phyloP scores from a whole-genome alignment of 1,140 invertebrate genomes.

The Heterodera carotae region DNA sequence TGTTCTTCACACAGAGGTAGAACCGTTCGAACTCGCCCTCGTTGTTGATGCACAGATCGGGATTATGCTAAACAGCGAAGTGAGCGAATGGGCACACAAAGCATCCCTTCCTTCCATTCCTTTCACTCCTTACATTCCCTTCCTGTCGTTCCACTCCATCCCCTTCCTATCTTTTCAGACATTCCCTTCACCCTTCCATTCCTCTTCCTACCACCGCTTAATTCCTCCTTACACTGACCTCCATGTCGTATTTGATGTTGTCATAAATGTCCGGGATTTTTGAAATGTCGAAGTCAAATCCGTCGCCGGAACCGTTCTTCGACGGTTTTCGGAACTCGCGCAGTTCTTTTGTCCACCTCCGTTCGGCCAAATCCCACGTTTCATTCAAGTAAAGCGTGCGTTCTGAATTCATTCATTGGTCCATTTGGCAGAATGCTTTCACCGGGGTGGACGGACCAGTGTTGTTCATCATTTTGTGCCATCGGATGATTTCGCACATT shows the following conservation, averaged over 20 bases:
- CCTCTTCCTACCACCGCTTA: no score
- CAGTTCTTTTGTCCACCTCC: slow-evolving; percentile 96
- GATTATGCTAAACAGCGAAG: slow-evolving; percentile 76
- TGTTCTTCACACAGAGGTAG: slow-evolving; percentile 76
- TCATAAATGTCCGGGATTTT: slow-evolving; percentile 99
- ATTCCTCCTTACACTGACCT: slow-evolving; percentile 68
- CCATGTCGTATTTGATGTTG: slow-evolving; percentile 85
- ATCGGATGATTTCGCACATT: slow-evolving; percentile 63
- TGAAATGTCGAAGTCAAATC: slow-evolving; percentile 83
- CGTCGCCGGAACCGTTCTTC: slow-evolving; percentile 74
- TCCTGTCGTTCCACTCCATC: no score
- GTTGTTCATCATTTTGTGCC: slow-evolving; percentile 55
- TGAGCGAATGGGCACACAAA: neutral
- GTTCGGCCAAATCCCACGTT: slow-evolving; percentile 96
- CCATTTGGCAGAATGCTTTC: neutral
- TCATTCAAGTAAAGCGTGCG: slow-evolving; percentile 88
- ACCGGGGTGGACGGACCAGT: neutral
- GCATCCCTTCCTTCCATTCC: no score
- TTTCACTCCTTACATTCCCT: no score
- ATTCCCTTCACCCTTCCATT: no score
- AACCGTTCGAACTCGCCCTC: slow-evolving; percentile 64
- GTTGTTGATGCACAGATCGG: slow-evolving; percentile 77
- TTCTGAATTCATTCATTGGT: slow-evolving; percentile 40
- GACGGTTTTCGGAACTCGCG: slow-evolving; percentile 85
- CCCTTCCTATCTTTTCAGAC: no score